These are phyloP conservation scores for Serripes groenlandicus DNA, from an alignment of 2,888 invertebrate genomes.

Conservation along the genomic window DNA sequence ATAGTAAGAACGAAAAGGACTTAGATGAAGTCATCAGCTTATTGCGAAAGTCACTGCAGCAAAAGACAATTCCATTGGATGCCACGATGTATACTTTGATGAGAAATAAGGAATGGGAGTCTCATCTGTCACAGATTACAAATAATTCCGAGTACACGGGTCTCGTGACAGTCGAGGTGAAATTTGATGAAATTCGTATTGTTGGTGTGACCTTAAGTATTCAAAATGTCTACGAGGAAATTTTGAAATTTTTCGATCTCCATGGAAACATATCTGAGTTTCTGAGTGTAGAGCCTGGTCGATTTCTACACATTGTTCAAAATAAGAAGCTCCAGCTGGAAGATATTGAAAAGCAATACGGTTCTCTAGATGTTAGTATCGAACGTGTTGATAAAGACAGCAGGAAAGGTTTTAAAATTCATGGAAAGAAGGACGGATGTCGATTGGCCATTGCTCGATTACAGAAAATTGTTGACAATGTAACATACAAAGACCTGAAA, in stretches of 20 bases:
- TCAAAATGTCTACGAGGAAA: conserved; percentile 34
- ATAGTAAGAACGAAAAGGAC: conserved; percentile 35
- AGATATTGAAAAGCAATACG: conserved; percentile 46
- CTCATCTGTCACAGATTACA: background rate
- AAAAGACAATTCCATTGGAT: conserved; percentile 6
- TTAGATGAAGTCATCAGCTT: conserved; percentile 1
- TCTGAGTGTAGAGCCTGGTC: conserved; percentile 33
- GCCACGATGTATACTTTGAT: background rate
- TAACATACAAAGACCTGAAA: conserved; percentile 33
- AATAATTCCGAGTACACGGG: conserved; percentile 22
- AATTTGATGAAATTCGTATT: conserved; percentile 7
- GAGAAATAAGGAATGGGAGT: conserved; percentile 14
- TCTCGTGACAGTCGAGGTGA: conserved; percentile 6
- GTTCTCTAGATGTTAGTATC: conserved; percentile 27
- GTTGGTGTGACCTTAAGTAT: conserved; percentile 24
- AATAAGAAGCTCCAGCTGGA: conserved; percentile 30
- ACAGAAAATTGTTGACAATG: conserved; percentile 30
- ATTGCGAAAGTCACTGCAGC: background rate
- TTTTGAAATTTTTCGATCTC: conserved; percentile 46
- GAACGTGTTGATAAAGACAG: background rate
- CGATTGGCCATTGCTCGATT: conserved; percentile 29
- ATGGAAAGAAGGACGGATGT: conserved; percentile 56
- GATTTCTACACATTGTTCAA: conserved; percentile 26
- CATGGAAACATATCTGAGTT: conserved; percentile 36
- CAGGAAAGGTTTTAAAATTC: conserved; percentile 42